Evolutionary conservation across 2,113 vertebrate species (phyloP), one percentile per base, ranked within the genome.

Genomic region (Plestiodon gilberti): DNA sequence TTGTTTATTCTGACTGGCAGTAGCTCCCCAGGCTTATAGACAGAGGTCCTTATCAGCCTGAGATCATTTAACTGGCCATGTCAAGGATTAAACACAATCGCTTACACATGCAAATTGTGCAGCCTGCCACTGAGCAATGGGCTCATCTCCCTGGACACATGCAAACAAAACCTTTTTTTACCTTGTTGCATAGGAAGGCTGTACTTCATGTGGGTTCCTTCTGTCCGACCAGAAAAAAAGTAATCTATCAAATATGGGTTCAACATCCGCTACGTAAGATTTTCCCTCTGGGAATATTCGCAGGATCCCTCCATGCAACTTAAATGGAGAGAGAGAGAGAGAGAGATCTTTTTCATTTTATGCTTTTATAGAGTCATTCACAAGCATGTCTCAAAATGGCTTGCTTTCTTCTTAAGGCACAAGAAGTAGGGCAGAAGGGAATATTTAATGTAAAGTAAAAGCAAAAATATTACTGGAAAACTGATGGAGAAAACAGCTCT

Each of bases 211-310:
- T 0, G 98, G 98, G 84, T 99, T 99, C 91, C 98, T 97, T 70
- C 98, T 96, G 92, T 99, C 98, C 30, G 98, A 99, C 98, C 98
- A 99, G 96, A 99, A 99, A 87, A 99, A 97, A 7, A 99, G 96
- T 81, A 99, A 96, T 80, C 98, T 93, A 92, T 99, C 98, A 93
- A 99, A 99, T 90, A 98, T 97, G 0, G 98, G 98, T 88, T 99
- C 97, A 70, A 99, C 96, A 61, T 99, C 98, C 1, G 96, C 98
- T 85, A 98, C 96, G 22, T 97, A 98, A 0, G 98, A 95, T 78
- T 98, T 97, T 28, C 98, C 98, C 92, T 98, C 98, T 11, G 98
- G 98, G 91, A 99, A 99, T 94, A 99, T 99, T 83, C 98, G 94
- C 55, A 99, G 96, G 89, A 99, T 87, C 62, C 98, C 98, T 3